Evolutionary conservation across 2,113 vertebrate species (phyloP).

Genomic region (Peromyscus polionotus): DNA sequence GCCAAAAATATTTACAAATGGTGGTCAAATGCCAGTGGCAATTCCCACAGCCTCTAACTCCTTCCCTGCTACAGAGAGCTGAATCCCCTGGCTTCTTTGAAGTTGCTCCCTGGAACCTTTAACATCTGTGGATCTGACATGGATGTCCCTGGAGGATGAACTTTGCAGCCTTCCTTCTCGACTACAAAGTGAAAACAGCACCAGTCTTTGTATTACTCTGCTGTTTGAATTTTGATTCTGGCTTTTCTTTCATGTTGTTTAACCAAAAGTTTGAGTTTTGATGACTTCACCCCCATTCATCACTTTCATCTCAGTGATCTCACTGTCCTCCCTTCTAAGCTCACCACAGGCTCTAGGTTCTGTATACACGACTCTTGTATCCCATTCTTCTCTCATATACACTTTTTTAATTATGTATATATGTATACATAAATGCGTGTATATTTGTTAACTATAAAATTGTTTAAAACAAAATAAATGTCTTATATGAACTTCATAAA

Average conservation of each 20-base stretch:
- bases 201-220: not conserved
- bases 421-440: no score
- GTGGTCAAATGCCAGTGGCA: not conserved
- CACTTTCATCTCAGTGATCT: not conserved
- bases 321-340: not conserved
- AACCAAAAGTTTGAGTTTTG: not conserved
- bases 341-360: not conserved
- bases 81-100: not conserved
- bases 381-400: no score
- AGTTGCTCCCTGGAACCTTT: not conserved
- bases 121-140: not conserved
- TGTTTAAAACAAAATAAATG: not conserved
- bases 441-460: not conserved
- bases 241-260: not conserved
- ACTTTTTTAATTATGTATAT: not conserved
- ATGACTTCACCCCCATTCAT: not conserved
- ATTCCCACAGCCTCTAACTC: fast-evolving
- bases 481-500: not conserved
- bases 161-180: not conserved
- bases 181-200: not conserved
- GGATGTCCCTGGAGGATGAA: not conserved
- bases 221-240: not conserved
- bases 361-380: not conserved
- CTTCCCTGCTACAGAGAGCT: not conserved
- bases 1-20: not conserved